Conservation (phyloP, 92 coral and sea anemone species). For the Anthopleura xanthogrammica region DNA sequence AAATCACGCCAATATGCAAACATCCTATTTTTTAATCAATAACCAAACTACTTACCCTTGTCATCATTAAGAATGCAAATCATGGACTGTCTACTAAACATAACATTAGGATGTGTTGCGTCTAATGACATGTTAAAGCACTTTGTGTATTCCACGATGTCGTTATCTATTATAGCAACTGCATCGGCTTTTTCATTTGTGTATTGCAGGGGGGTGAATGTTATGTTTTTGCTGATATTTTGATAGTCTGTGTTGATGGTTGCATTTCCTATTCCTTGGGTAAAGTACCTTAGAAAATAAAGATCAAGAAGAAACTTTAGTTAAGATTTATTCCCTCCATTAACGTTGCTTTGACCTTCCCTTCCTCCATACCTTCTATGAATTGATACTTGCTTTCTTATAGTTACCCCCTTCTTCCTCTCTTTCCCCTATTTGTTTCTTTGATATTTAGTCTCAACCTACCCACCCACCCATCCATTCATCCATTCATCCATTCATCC, state of each 20-base stretch:
- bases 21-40: no score
- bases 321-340: no score
- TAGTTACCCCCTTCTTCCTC: no score
- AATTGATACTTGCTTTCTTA: no score
- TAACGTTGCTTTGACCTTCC: no score
- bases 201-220: background rate
- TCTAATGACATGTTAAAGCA: constrained; percentile 1
- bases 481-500: no score
- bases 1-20: no score
- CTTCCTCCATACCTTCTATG: no score
- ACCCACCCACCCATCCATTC: no score
- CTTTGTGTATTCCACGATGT: constrained; percentile 4
- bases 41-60: background rate
- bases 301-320: no score
- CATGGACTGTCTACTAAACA: background rate
- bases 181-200: background rate
- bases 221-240: background rate
- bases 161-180: background rate
- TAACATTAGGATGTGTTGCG: background rate
- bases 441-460: no score
- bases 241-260: background rate
- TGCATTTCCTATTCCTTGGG: constrained; percentile 12
- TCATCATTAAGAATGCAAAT: constrained; percentile 19
- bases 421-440: no score
- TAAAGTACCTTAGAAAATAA: background rate